These are phyloP conservation scores for Oceanodroma tethys DNA, from an alignment of 2,113 vertebrate species.

Conservation along the genomic window DNA sequence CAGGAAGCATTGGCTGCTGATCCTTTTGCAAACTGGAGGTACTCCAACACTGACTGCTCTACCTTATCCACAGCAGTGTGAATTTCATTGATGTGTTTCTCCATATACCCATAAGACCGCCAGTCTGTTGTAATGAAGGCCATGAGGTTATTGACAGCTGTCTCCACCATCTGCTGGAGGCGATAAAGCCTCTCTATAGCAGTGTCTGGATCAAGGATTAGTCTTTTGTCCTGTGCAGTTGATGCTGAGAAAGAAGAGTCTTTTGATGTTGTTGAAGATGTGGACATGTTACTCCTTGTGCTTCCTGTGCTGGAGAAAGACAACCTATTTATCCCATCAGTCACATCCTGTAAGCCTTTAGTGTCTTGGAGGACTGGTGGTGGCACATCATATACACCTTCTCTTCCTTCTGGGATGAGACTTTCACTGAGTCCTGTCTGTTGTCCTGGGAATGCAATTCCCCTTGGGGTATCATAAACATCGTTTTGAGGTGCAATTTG, in stretches of 20 bases:
- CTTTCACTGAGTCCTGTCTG: conserved; percentile 58
- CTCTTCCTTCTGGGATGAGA: conserved; percentile 54
- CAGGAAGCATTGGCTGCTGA: conserved; percentile 79
- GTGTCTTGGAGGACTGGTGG: conserved; percentile 72
- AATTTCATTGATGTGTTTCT: conserved; percentile 84
- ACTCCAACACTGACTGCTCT: conserved; percentile 77
- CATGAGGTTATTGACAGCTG: conserved; percentile 75
- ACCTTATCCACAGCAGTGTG: conserved; percentile 82
- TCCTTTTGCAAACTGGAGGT: conserved; percentile 84
- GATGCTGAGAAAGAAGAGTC: conserved; percentile 81
- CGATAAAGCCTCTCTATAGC: conserved; percentile 82
- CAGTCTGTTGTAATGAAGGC: conserved; percentile 80
- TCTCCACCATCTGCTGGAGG: conserved; percentile 84
- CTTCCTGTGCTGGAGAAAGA: conserved; percentile 95
- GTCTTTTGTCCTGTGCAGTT: conserved; percentile 72
- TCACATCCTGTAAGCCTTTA: conserved; percentile 77
- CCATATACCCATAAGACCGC: conserved; percentile 86
- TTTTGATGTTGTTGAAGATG: conserved; percentile 87
- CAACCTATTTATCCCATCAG: conserved; percentile 88
- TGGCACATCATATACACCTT: conserved; percentile 88
- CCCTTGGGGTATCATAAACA: conserved; percentile 88
- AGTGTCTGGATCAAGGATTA: conserved; percentile 81
- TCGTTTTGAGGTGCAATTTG: conserved; percentile 73
- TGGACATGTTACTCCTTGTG: conserved; percentile 94
- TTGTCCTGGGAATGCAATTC: conserved; percentile 71